These are phyloP conservation scores for Microplitis mediator DNA, from an alignment of 1,140 invertebrate genomes.

Conservation along the genomic window DNA sequence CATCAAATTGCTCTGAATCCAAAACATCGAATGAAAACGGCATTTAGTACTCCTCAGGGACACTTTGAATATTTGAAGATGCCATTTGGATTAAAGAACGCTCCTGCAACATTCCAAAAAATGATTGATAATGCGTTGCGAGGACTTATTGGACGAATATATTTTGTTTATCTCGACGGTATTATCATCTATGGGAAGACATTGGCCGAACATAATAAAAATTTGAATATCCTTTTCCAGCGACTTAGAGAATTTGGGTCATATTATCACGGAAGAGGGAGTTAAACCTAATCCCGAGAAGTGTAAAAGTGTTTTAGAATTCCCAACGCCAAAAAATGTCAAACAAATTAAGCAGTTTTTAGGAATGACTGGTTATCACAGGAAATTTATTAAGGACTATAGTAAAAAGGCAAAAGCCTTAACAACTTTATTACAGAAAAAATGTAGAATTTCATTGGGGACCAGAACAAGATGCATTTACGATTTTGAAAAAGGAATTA, in stretches of 20 bases:
- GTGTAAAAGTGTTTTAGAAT: no score
- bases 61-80: conserved; percentile 5
- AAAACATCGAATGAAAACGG: not conserved
- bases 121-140: conserved; percentile 3
- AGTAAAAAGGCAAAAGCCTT: not conserved
- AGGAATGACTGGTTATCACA: no score
- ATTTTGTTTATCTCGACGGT: not conserved
- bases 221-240: not conserved
- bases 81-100: not conserved
- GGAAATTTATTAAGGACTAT: not conserved
- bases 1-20: not conserved
- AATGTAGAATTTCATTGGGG: not conserved
- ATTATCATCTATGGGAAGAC: not conserved
- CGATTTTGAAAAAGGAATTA: not conserved
- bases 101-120: not conserved
- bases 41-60: not conserved
- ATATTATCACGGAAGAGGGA: no score
- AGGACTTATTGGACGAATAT: not conserved
- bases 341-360: no score
- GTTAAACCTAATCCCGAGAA: no score
- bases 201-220: not conserved
- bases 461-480: not conserved
- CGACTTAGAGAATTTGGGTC: not conserved
- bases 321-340: no score
- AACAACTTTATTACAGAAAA: not conserved